These are phyloP conservation scores for Habrosyne pyritoides DNA, from an alignment of 2,888 invertebrate genomes.

Conservation along the genomic window DNA sequence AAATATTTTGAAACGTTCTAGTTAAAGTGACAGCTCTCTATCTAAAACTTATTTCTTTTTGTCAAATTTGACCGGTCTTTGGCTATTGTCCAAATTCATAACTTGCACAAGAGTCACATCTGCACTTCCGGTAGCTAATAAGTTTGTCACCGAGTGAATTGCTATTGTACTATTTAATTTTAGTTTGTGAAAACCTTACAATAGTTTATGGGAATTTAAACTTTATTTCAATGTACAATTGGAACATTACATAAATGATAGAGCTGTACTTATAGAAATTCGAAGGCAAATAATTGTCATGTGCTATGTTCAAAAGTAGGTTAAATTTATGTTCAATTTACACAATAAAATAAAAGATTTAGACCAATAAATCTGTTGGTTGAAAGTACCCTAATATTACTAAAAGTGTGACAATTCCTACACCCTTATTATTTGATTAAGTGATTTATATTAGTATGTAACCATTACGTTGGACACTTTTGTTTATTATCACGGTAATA, in stretches of 20 bases:
- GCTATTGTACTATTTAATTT: slow-evolving; percentile 17
- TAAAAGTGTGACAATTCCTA: background rate
- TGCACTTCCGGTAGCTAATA: slow-evolving; percentile 46
- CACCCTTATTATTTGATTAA: slow-evolving; percentile 2
- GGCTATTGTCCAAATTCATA: slow-evolving; percentile 25
- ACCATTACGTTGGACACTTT: slow-evolving; percentile 3
- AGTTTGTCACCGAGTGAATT: slow-evolving; percentile 41
- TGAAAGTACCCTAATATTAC: background rate
- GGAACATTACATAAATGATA: background rate
- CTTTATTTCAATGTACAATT: background rate
- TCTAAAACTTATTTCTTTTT: slow-evolving; percentile 25
- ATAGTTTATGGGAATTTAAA: background rate
- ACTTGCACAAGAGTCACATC: slow-evolving; percentile 46
- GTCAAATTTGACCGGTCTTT: slow-evolving; percentile 18
- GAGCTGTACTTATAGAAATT: too few relatives aligned
- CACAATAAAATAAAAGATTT: background rate
- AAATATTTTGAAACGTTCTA: too few relatives aligned
- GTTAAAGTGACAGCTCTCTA: slow-evolving; percentile 14
- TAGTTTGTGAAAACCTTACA: background rate
- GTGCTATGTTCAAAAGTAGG: background rate
- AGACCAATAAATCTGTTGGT: background rate
- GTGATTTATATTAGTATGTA: slow-evolving; percentile 1
- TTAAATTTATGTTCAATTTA: background rate
- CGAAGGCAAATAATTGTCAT: background rate
- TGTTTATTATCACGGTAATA: slow-evolving; percentile 25